A percentile compares a stretch with the other conserved stretches of the same genome.
phyloP scores from a whole-genome alignment of 2,888 invertebrate genomes.

The Prenolepis imparis region DNA sequence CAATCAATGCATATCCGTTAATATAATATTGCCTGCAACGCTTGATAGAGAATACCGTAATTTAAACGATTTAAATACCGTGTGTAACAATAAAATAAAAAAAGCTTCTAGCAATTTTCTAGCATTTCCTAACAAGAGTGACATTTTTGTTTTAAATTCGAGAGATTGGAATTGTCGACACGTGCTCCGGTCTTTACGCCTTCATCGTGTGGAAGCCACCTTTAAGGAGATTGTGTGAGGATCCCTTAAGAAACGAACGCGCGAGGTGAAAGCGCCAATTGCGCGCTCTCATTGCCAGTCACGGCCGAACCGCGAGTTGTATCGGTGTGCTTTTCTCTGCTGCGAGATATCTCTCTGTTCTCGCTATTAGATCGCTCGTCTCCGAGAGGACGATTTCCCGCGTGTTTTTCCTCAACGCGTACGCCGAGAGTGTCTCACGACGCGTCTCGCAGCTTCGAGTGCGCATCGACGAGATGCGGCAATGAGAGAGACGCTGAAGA shows the following conservation, averaged over 20 bases:
- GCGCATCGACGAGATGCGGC: slow-evolving; percentile 69
- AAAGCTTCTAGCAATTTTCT: background rate
- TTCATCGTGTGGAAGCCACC: slow-evolving; percentile 11
- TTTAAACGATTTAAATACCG: background rate
- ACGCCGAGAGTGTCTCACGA: background rate
- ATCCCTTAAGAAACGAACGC: slow-evolving; percentile 44
- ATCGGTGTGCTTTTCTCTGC: slow-evolving; percentile 26
- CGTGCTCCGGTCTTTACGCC: background rate
- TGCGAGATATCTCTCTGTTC: background rate
- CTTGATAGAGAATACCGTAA: background rate
- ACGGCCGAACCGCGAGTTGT: slow-evolving; percentile 83
- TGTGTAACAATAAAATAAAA: background rate
- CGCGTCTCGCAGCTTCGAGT: background rate
- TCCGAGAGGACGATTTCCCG: slow-evolving; percentile 3
- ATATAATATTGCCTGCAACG: background rate
- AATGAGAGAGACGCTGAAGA: slow-evolving; percentile 83
- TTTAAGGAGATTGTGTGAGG: slow-evolving; percentile 46
- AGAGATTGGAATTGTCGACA: background rate
- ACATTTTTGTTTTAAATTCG: background rate
- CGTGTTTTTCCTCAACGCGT: slow-evolving; percentile 1
- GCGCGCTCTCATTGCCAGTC: slow-evolving; percentile 83
- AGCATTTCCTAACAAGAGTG: background rate
- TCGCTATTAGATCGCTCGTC: background rate
- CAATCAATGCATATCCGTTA: background rate
- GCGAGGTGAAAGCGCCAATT: slow-evolving; percentile 85